Evolutionary conservation across 1,140 invertebrate genomes (phyloP).

Genomic region (Formica selysi): DNA sequence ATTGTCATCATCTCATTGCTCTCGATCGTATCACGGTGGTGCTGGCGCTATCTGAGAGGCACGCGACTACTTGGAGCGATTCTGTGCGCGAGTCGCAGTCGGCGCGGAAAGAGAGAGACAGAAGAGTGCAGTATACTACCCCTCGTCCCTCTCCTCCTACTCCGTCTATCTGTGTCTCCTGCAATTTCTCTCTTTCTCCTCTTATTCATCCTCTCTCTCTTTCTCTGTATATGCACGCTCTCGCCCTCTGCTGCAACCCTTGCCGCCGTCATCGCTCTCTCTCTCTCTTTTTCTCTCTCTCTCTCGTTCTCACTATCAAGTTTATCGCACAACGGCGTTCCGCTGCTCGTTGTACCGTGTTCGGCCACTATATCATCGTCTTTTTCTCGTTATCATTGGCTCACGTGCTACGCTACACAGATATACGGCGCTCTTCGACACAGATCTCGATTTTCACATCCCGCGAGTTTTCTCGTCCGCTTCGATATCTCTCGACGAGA

Average conservation of each 20-base stretch:
- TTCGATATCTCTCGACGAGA: background rate
- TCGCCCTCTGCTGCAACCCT: slow-evolving; percentile 21
- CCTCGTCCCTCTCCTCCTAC: background rate
- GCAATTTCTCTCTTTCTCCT: background rate
- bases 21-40: slow-evolving; percentile 35
- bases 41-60: slow-evolving; percentile 17
- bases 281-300: slow-evolving; percentile 41
- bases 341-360: slow-evolving; percentile 4
- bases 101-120: slow-evolving; percentile 57
- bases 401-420: slow-evolving; percentile 33
- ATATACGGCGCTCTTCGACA: background rate
- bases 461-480: slow-evolving; percentile 12
- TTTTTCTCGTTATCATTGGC: background rate
- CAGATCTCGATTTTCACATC: slow-evolving; percentile 8
- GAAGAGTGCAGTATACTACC: slow-evolving; percentile 48
- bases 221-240: slow-evolving; percentile 30
- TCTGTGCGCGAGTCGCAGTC: slow-evolving; percentile 64
- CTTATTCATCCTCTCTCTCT: background rate
- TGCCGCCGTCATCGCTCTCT: background rate
- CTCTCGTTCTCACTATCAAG: slow-evolving; percentile 60
- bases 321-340: slow-evolving; percentile 21
- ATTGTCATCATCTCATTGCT: slow-evolving; percentile 35
- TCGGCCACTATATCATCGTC: slow-evolving; percentile 3
- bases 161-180: slow-evolving; percentile 12
- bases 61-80: slow-evolving; percentile 66